These are phyloP conservation scores for Sialis lutaria DNA, from an alignment of 2,888 invertebrate genomes.

Conservation along the genomic window DNA sequence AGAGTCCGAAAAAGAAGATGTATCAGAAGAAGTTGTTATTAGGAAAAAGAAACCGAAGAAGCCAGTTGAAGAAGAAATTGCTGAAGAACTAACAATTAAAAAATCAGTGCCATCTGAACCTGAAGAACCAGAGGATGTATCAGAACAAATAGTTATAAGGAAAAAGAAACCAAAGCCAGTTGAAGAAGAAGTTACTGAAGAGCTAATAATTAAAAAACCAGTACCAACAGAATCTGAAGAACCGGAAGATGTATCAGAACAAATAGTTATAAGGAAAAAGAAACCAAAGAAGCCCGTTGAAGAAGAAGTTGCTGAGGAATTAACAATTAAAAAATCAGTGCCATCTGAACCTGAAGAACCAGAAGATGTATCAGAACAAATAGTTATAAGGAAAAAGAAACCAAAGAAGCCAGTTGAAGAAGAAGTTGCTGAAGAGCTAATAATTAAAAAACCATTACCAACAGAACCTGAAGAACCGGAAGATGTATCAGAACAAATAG, in stretches of 20 bases:
- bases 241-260: constrained; percentile 16
- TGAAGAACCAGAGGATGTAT: constrained; percentile 10
- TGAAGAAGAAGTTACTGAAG: constrained; percentile 16
- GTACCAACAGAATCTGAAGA: constrained; percentile 17
- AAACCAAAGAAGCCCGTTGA: constrained; percentile 13
- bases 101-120: constrained; percentile 11
- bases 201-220: constrained; percentile 17
- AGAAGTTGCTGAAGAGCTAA: constrained; percentile 47
- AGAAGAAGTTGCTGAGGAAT: constrained; percentile 28
- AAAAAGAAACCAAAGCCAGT: constrained; percentile 12
- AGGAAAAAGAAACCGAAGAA: constrained; percentile 9
- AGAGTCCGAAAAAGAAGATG: constrained; percentile 14
- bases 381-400: constrained; percentile 15
- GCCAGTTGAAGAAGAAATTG: constrained; percentile 9
- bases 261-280: constrained; percentile 17
- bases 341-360: constrained; percentile 9
- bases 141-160: constrained; percentile 9
- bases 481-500: constrained; percentile 28
- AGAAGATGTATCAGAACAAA: constrained; percentile 17
- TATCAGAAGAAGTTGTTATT: constrained; percentile 15
- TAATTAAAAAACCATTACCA: constrained; percentile 39
- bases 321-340: constrained; percentile 24
- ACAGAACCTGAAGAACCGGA: constrained; percentile 14
- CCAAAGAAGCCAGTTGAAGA: constrained; percentile 30
- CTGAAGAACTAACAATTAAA: constrained; percentile 9